phyloP scores from a whole-genome alignment of 2,888 invertebrate species.

The Netelia melanura region DNA sequence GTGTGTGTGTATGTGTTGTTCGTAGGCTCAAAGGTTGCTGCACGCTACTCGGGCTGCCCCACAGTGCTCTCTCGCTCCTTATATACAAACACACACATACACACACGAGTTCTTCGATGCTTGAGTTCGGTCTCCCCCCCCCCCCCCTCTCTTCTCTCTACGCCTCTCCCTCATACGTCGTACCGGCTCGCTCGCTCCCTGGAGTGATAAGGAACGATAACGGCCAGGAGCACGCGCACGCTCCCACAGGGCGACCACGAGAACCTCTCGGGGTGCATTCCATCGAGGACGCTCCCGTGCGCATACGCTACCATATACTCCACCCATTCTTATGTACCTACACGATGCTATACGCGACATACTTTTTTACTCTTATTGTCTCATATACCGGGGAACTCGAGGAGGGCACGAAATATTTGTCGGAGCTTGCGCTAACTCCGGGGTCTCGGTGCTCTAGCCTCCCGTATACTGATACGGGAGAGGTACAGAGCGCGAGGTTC shows the following conservation, averaged over 20 bases:
- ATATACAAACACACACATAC: conserved; percentile 10
- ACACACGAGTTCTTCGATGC: conserved; percentile 10
- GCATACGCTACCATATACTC: conserved; percentile 4
- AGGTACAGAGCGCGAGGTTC: conserved; percentile 15
- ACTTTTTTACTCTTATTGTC: conserved; percentile 52
- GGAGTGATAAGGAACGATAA: conserved; percentile 66
- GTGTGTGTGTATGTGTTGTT: conserved; percentile 16
- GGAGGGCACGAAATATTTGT: conserved; percentile 60
- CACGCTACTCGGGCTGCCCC: conserved; percentile 49
- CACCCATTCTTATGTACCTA: conserved; percentile 18
- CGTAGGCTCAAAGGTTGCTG: conserved; percentile 75
- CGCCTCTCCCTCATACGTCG: conserved; percentile 6
- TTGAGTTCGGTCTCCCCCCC: background rate
- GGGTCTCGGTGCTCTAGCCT: no score
- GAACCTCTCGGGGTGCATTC: conserved; percentile 63
- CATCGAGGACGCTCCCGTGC: conserved; percentile 58
- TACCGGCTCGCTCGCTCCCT: conserved; percentile 60
- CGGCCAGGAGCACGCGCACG: conserved; percentile 49
- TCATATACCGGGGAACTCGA: conserved; percentile 5
- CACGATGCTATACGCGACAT: conserved; percentile 45
- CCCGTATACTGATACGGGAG: conserved; percentile 22
- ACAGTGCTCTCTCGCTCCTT: conserved; percentile 43
- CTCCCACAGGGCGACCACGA: conserved; percentile 41
- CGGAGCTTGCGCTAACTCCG: conserved; percentile 45
- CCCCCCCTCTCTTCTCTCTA: conserved; percentile 21